Percentiles rank a stretch among this genome's conserved stretches.
Evolutionary conservation across 2,113 vertebrate species (phyloP).

Genomic region (Brachypteracias leptosomus): DNA sequence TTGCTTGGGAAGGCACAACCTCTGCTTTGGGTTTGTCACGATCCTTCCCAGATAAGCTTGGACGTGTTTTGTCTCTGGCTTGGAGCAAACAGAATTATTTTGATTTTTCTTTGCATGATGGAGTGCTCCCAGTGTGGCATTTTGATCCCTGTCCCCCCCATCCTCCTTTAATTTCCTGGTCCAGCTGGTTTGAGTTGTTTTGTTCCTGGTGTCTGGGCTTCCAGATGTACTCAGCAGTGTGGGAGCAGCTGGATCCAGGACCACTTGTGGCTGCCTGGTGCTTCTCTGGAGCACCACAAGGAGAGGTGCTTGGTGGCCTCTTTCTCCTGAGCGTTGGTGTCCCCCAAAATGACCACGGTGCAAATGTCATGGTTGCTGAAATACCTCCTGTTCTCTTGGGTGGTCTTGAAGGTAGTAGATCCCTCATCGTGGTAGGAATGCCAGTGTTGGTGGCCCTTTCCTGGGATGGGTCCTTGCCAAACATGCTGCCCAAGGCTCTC

Average conservation of each 20-base stretch:
- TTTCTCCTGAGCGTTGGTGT: background rate
- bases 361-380: background rate
- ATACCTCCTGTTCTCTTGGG: fast-evolving
- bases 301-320: background rate
- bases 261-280: fast-evolving
- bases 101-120: background rate
- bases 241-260: background rate
- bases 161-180: background rate
- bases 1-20: background rate
- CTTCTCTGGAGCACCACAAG: background rate
- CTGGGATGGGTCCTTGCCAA: background rate
- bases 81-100: background rate
- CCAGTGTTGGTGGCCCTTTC: background rate
- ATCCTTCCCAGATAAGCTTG: background rate
- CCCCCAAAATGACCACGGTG: fast-evolving
- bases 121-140: background rate
- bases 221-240: background rate
- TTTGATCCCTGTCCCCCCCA: background rate
- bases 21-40: background rate
- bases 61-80: conserved; percentile 15
- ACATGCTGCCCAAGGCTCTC: background rate
- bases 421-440: background rate
- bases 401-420: background rate
- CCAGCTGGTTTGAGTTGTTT: conserved; percentile 1
- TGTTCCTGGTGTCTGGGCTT: background rate